A percentile compares a stretch with the other conserved stretches of the same genome.
Conservation (phyloP, 2,797 vertebrate genomes). For the Halcyon leucocephala region DNA sequence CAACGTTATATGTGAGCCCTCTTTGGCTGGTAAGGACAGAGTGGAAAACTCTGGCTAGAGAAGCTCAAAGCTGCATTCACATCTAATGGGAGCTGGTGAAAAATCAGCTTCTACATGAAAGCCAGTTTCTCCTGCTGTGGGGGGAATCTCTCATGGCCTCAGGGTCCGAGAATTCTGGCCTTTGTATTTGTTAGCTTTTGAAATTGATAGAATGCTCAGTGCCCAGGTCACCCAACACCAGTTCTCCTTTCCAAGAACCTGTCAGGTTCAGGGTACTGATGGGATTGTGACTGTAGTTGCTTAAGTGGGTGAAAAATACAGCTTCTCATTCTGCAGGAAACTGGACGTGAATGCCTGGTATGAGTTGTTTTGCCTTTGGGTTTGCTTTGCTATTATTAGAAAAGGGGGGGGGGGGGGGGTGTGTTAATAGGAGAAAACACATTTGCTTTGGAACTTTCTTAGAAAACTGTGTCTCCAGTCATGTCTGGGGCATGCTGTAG, state of each 20-base stretch:
- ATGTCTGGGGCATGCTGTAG: background rate
- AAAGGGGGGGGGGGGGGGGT: too few relatives aligned
- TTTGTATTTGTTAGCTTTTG: background rate
- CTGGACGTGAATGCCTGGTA: background rate
- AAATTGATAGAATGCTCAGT: background rate
- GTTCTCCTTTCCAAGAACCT: background rate
- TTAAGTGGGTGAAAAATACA: background rate
- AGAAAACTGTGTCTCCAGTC: background rate
- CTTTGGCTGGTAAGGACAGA: slow-evolving; percentile 79
- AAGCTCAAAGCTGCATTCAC: background rate
- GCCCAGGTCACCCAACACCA: background rate
- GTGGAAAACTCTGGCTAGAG: background rate
- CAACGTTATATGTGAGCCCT: slow-evolving; percentile 78
- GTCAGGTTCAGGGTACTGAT: background rate
- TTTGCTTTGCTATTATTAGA: background rate
- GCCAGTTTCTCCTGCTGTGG: background rate
- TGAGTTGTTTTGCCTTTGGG: background rate
- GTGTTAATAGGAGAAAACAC: background rate
- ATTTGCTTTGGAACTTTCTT: background rate
- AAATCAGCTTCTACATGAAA: background rate
- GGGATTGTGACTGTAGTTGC: background rate
- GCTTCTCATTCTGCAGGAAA: background rate
- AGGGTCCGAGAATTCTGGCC: background rate
- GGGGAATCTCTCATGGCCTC: background rate
- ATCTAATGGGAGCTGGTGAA: background rate